Evolutionary conservation across 2,888 invertebrate species (phyloP).

Genomic region (Tortricodes alternella): DNA sequence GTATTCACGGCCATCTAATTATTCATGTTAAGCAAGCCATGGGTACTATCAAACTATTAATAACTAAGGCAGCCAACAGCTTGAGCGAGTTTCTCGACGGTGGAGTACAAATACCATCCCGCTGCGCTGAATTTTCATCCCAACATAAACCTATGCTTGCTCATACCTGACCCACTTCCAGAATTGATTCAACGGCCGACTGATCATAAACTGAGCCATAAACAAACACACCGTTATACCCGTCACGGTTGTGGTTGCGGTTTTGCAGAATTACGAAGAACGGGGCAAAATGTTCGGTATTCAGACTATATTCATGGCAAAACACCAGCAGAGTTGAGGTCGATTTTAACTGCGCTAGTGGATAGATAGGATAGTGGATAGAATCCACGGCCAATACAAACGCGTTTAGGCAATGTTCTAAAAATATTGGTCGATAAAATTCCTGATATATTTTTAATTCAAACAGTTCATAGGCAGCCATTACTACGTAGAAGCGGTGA

Average conservation of each 20-base stretch:
- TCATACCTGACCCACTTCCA: slow-evolving; percentile 17
- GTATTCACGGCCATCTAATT: too few relatives aligned
- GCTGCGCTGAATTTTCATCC: slow-evolving; percentile 4
- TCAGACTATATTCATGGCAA: slow-evolving; percentile 10
- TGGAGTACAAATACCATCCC: slow-evolving; percentile 3
- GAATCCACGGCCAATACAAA: too few relatives aligned
- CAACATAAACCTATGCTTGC: slow-evolving; percentile 2
- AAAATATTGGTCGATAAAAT: not conserved
- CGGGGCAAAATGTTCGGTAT: slow-evolving; percentile 15
- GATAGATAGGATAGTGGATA: too few relatives aligned
- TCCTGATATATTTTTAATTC: not conserved
- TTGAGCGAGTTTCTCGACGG: slow-evolving; percentile 1
- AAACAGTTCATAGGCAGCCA: not conserved
- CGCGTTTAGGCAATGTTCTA: not conserved
- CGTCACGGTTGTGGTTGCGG: slow-evolving; percentile 25
- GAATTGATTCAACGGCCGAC: slow-evolving; percentile 5
- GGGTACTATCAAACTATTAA: not conserved
- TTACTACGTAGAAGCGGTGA: slow-evolving; percentile 14
- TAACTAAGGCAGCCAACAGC: slow-evolving; percentile 1
- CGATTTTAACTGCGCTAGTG: too few relatives aligned
- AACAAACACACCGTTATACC: slow-evolving; percentile 18
- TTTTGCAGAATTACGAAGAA: slow-evolving; percentile 22
- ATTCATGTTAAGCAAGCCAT: too few relatives aligned
- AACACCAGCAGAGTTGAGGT: slow-evolving; percentile 9
- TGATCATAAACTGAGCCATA: slow-evolving; percentile 20